phyloP scores from a whole-genome alignment of 2,888 invertebrate genomes.

The Hyposoter didymator region DNA sequence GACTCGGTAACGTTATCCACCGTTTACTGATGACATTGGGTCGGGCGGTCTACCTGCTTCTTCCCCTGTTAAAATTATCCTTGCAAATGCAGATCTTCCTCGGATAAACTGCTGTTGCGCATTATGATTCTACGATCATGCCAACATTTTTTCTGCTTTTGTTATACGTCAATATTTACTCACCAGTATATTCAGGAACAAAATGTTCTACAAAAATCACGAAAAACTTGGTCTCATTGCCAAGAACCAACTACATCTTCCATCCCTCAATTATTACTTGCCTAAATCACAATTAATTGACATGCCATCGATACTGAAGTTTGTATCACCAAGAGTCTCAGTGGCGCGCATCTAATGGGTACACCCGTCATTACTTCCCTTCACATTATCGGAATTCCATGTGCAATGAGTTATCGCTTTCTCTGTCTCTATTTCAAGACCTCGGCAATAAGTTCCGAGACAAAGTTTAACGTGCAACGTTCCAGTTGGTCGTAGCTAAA shows the following conservation, averaged over 20 bases:
- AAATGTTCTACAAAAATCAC: not conserved
- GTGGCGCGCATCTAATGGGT: not conserved
- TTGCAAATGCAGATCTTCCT: constrained; percentile 38
- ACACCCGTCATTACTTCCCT: not conserved
- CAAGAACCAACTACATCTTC: not conserved
- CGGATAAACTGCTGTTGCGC: constrained; percentile 44
- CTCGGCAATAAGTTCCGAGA: constrained; percentile 58
- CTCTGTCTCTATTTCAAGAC: constrained; percentile 55
- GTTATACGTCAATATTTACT: not conserved
- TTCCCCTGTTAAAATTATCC: constrained; percentile 45
- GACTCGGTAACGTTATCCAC: constrained; percentile 53
- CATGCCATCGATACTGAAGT: not conserved
- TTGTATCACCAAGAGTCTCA: not conserved
- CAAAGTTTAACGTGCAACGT: constrained; percentile 35
- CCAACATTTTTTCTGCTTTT: not conserved
- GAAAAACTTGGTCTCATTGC: not conserved
- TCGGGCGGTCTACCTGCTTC: constrained; percentile 18
- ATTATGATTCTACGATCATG: constrained; percentile 3
- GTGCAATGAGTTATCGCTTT: constrained; percentile 8
- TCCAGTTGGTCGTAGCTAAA: constrained; percentile 37
- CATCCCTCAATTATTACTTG: not conserved
- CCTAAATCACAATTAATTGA: too few relatives aligned
- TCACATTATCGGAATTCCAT: not conserved
- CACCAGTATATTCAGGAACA: not conserved
- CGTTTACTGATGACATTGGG: constrained; percentile 51